Base-by-base conservation (phyloP, 2,888 invertebrate genomes). In the Himalopsyche anomala region DNA sequence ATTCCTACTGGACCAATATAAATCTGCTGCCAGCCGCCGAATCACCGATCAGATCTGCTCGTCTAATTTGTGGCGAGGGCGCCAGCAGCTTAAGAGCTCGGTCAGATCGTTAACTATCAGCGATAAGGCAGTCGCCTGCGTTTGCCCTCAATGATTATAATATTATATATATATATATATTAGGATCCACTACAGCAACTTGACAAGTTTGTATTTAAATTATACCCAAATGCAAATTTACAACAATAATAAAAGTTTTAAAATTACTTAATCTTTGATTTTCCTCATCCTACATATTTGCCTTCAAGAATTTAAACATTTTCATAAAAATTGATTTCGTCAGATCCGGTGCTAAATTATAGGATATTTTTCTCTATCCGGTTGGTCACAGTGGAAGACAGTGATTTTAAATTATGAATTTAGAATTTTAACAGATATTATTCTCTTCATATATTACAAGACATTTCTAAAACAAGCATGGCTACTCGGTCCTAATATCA, bases 231-330 rank as follows among this genome's bases (percentile, higher is more conserved):
- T 92, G 93, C 93, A 93, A 93, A 93, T 93, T 93, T 93, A 93
- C 93, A 93, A 93, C 91, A 62, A 62, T 62, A 93, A 93, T 93
- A 93, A 93, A 93, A 92, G 90, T 91, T 92, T 91, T 91, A 92
- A 93, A 93, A 86, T 69, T 82, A 45, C 19, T 80, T 19, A 19
- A 42, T 36, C 45, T 81, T 45, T 51, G 82, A 51, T 51, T 81
- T 81, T 28, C 54, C 82, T 81, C 54, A 81, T 51, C 51, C 51
- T 51, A 51, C 15, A 51, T 15, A 51, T 51, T 51, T 51, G 51
- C 51, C 12, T 51, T 51, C 51, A 51, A 51, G 51, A 15, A 51
- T 51, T 51, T 15, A 4, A 51, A 3, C 4, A 51, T 15, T 0
- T 15, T 51, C 51, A 12, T 51, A 8, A 15, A 15, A 12, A 51